A percentile compares a stretch with the other conserved stretches of the same genome.
These are phyloP conservation scores for Malurus alboscapulatus DNA, from an alignment of 2,113 vertebrate genomes.

Conservation along the genomic window DNA sequence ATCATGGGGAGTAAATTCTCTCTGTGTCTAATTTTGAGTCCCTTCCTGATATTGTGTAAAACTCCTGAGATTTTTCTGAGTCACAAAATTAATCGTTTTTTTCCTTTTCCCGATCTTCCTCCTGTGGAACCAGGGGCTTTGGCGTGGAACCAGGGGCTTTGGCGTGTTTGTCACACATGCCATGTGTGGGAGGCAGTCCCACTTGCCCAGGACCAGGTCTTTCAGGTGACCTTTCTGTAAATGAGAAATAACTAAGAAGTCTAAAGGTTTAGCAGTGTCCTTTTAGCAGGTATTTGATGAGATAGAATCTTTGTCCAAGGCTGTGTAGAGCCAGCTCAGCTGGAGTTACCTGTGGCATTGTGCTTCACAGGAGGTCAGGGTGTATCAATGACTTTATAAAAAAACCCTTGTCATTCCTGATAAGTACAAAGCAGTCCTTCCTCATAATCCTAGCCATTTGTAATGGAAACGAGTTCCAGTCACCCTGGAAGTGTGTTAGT, in stretches of 20 bases:
- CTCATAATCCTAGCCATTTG: neutral
- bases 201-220: neutral
- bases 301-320: neutral
- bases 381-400: neutral
- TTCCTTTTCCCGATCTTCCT: neutral
- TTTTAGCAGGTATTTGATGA: neutral
- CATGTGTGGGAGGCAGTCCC: neutral
- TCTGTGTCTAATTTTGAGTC: neutral
- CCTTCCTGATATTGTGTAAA: neutral
- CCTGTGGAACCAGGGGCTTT: neutral
- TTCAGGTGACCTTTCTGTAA: neutral
- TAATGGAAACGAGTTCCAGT: neutral
- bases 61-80: neutral
- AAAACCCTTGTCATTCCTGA: neutral
- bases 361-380: neutral
- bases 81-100: neutral
- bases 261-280: neutral
- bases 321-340: neutral
- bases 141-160: too few relatives aligned
- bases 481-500: neutral
- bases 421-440: neutral
- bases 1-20: neutral
- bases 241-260: neutral
- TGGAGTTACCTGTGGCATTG: neutral
- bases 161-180: neutral